Conservation (phyloP, 2,888 invertebrate species). For the Eudasyphora cyanicolor region DNA sequence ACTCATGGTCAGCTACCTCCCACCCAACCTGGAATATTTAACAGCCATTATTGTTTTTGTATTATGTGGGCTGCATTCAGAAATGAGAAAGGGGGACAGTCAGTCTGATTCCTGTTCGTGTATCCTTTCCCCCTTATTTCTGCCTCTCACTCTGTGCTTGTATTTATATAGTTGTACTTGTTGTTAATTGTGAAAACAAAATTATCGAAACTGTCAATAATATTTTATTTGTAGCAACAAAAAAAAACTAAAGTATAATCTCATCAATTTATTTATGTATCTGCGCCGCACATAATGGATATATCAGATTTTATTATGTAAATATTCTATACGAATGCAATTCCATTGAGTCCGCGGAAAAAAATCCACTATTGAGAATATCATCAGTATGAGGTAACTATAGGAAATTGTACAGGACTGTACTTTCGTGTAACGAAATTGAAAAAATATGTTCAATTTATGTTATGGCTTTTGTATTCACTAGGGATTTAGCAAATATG, state of each 20-base stretch:
- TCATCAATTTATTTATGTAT: neutral
- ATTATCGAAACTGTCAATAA: slow-evolving; percentile 9
- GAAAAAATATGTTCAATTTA: too few relatives aligned
- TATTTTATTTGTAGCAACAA: neutral
- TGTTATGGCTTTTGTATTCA: too few relatives aligned
- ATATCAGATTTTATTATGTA: too few relatives aligned
- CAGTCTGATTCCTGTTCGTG: too few relatives aligned
- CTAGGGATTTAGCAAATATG: too few relatives aligned
- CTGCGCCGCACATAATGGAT: too few relatives aligned
- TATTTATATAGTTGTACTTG: neutral
- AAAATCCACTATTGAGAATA: too few relatives aligned
- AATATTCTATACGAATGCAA: too few relatives aligned
- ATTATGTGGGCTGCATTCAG: neutral
- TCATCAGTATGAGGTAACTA: too few relatives aligned
- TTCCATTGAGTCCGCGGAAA: too few relatives aligned
- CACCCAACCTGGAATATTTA: neutral
- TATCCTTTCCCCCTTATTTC: neutral
- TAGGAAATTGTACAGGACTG: too few relatives aligned
- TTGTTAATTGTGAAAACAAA: neutral
- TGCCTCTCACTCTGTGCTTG: neutral
- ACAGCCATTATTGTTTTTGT: neutral
- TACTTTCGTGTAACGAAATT: too few relatives aligned
- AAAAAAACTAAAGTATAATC: neutral
- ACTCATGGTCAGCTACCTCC: neutral
- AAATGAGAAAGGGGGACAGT: neutral